Conservation (phyloP, 2,113 vertebrate genomes). For the Hemichromis elongatus region DNA sequence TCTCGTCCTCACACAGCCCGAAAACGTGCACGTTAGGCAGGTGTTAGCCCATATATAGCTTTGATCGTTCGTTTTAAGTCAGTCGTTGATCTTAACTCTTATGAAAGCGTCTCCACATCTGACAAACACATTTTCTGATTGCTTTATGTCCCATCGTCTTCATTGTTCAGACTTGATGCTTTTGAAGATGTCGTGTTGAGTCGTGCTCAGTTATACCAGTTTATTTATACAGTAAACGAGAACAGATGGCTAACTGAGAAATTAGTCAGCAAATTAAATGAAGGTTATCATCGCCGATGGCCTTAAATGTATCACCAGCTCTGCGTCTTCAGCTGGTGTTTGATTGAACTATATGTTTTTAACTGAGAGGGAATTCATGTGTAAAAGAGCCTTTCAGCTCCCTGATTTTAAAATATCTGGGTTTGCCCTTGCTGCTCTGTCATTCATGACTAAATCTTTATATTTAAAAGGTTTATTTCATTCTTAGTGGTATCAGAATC, state of each 20-base stretch:
- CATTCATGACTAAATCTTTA: neutral
- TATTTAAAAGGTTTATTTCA: neutral
- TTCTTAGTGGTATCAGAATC: neutral
- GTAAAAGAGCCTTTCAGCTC: neutral
- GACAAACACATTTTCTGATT: too few relatives aligned
- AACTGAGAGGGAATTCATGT: neutral
- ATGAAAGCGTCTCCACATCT: accelerated
- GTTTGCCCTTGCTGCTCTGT: neutral
- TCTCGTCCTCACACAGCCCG: neutral
- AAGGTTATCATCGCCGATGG: neutral
- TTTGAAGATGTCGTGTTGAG: neutral
- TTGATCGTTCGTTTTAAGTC: neutral
- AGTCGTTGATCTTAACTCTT: neutral
- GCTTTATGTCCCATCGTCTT: neutral
- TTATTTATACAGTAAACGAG: neutral
- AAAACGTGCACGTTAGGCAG: neutral
- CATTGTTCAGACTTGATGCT: neutral
- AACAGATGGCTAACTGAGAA: neutral
- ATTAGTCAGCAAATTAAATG: neutral
- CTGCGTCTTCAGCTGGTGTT: neutral
- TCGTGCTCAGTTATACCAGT: neutral
- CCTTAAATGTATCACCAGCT: neutral
- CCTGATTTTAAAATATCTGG: neutral
- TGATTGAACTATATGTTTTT: neutral
- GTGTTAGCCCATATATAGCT: neutral